Evolutionary conservation across 2,113 vertebrate species (phyloP), one percentile per base, ranked within the genome.

Genomic region (Chaetorhynchus papuensis): DNA sequence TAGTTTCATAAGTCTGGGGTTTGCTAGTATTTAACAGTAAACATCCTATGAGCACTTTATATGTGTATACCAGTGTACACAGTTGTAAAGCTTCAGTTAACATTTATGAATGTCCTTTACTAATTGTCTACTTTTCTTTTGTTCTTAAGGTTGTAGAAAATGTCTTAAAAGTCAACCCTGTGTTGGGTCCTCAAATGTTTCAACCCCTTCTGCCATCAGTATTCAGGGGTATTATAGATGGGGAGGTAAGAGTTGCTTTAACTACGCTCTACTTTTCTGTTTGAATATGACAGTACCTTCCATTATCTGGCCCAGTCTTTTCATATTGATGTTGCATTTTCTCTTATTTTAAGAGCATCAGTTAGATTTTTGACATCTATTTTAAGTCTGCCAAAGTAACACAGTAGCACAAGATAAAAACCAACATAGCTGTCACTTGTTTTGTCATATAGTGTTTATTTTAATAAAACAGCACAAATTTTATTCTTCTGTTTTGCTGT

Each of bases 141-240:
- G 20, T 97, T 91, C 77, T 96, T 97, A 89, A 99, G 99, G 99
- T 99, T 94, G 98, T 99, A 57, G 99, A 99, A 98, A 99, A 99
- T 96, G 98, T 98, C 87, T 96, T 99, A 79, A 99, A 99, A 98
- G 99, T 99, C 86, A 99, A 98, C 66, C 99, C 99, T 91, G 74
- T 98, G 77, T 90, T 99, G 96, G 98, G 99, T 68, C 98, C 99
- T 57, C 99, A 99, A 83, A 98, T 99, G 98, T 99, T 99, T 97
- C 99, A 99, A 71, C 98, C 99, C 1, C 98, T 99, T 94, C 97
- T 99, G 74, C 99, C 99, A 14, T 97, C 97, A 84, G 97, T 99
- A 93, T 98, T 99, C 95, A 98, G 96, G 93, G 99, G 99, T 11
- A 98, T 99, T 95, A 95, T 99, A 81, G 98, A 99, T 57, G 99